Evolutionary conservation across 2,888 invertebrate species (phyloP), one percentile per base, ranked within the genome.

Genomic region (Mythimna pallens): DNA sequence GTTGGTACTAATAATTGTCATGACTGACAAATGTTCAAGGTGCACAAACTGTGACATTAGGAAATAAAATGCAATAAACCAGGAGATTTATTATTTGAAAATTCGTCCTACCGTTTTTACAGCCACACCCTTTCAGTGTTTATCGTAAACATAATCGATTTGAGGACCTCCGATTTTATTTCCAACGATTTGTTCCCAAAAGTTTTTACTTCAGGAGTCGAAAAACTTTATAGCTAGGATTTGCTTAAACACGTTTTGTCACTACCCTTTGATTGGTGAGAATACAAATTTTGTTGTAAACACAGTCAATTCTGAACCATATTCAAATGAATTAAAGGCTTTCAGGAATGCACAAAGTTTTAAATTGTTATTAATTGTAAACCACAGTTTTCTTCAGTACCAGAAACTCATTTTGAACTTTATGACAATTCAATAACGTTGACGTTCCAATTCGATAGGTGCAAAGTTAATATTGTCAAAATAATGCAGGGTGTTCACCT

Each of bases 41-140:
- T 80, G 74, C 58, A 59, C 22, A 81, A 14, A 14, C 61, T 47
- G 58, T 71, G 54, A 70, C 64, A 61, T 66, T 75, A 74, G 70
- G 68, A 84, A 74, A 82, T 79, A 75, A 78, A 77, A 70, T 50
- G 58, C 47, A 55, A 74, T 77, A 87, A 75, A 82, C 78, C 47
- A 6, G 65, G 22, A 70, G 67, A 84, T 89, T 90, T 89, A 91
- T 84, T 68, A 85, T 80, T 81, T 81, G 67, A 89, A 90, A 92
- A 92, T 91, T 88, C 78, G 85, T 89, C 93, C 94, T 95, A 92
- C 95, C 91, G 94, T 93, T 94, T 95, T 94, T 93, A 94, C 90
- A 86, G 79, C 85, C 70, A 43, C 78, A 91, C 90, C 92, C 91
- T 85, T 91, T 89, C 86, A 87, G 85, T 88, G 85, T 88, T 88